Base-by-base conservation (phyloP, 1,140 invertebrate species). In the Nymphalis io region DNA sequence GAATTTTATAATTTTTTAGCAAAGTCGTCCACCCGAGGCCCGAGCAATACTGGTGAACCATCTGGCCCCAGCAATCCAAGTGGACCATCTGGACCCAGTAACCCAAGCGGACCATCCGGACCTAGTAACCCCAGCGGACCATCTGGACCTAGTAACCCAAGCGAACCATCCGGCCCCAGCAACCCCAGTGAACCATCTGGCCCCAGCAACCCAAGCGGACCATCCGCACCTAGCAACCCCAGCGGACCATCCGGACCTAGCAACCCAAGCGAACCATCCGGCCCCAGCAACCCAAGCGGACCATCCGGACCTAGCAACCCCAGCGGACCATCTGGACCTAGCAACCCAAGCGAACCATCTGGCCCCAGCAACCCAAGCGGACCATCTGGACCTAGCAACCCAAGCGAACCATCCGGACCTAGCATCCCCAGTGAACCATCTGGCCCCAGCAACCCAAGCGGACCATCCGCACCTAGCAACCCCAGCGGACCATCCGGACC, bases 231-330 rank as follows among this genome's bases (percentile, higher is more conserved):
- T 39, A 58, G 38, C 39, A 58, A 11, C 10, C 57, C 57, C 16
- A 33, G 57, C 12, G 27, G 23, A 16, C 6, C n/a, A n/a, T n/a
- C n/a, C n/a, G n/a, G n/a, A 12, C 57, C 57, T 3, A 38, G 57
- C 4, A 39, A 58, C 1, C 20, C 59, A 42, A 20, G 40, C 3
- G 11, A 15, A 13, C 66, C 58, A 6, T 27, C 38, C 6, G 20
- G 20, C 15, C 59, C 66, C 10, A 18, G 44, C 4, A 42, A 70
- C 61, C 76, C 75, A 1, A 75, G 76, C 27, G 64, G 61, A 15
- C 74, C 78, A 13, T 72, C 74, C 4, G 33, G 73, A 15, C 79
- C 77, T 0, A 75, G 78, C 3, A 71, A 70, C 15, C 18, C 57
- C 1, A 18, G 38, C 5, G 18, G n/a, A 15, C 23, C 53, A 11